Conservation (phyloP, 2,797 vertebrate species). For the Gallinago stenura region DNA sequence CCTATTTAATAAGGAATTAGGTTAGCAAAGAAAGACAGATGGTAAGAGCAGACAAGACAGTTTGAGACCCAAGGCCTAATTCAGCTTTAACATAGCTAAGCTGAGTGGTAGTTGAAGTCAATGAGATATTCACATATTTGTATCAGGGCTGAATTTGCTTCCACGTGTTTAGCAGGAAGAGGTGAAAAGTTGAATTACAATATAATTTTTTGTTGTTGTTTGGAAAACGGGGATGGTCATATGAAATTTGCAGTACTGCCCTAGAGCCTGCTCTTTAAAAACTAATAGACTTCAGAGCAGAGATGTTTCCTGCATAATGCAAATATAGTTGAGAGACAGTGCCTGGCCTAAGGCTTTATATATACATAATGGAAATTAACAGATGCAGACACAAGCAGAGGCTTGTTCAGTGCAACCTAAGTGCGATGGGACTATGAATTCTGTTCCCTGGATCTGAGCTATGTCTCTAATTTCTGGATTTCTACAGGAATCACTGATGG, state of each 20-base stretch:
- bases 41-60: conserved; percentile 23
- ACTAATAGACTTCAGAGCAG: background rate
- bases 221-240: background rate
- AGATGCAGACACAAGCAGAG: background rate
- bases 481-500: background rate
- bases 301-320: background rate
- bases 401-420: background rate
- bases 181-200: background rate
- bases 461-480: background rate
- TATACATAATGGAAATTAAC: background rate
- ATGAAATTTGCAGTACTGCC: background rate
- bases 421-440: background rate
- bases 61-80: conserved; percentile 46
- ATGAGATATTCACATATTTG: background rate
- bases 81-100: conserved; percentile 4
- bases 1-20: conserved; percentile 35
- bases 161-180: background rate
- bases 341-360: background rate
- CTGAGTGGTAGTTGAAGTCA: background rate
- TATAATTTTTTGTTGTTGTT: background rate
- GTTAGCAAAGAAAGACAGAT: conserved; percentile 50
- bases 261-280: background rate
- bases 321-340: background rate
- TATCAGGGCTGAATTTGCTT: background rate
- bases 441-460: background rate